phyloP scores from a whole-genome alignment of 2,113 vertebrate genomes.

The Brienomyrus brachyistius region DNA sequence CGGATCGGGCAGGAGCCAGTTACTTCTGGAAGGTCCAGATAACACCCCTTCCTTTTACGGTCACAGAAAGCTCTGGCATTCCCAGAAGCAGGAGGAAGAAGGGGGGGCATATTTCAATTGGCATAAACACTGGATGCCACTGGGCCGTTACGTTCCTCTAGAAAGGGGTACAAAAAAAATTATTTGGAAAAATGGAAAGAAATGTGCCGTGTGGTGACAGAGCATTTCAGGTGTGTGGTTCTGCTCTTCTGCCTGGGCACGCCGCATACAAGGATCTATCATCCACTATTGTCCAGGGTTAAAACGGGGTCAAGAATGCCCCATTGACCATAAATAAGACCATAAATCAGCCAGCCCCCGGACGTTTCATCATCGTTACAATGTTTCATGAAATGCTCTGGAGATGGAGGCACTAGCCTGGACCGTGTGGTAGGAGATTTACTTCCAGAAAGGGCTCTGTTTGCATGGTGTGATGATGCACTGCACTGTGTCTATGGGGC shows the following conservation, averaged over 20 bases:
- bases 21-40: conserved; percentile 25
- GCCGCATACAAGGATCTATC: background rate
- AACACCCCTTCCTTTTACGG: conserved; percentile 62
- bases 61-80: conserved; percentile 55
- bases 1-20: background rate
- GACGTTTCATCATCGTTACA: background rate
- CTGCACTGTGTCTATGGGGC: background rate
- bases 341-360: background rate
- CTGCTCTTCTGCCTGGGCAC: background rate
- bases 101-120: conserved; percentile 6
- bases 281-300: background rate
- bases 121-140: conserved; percentile 8
- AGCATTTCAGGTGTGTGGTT: background rate
- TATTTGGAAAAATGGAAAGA: conserved; percentile 6
- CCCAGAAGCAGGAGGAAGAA: conserved; percentile 35
- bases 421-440: background rate
- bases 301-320: background rate
- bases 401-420: background rate
- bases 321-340: background rate
- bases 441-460: background rate
- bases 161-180: conserved; percentile 15
- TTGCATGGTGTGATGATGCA: background rate
- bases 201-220: conserved; percentile 32
- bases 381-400: background rate
- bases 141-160: background rate